A percentile compares a stretch with the other conserved stretches of the same genome.
Conservation (phyloP, 2,888 invertebrate species). For the Lacanobia oleracea region DNA sequence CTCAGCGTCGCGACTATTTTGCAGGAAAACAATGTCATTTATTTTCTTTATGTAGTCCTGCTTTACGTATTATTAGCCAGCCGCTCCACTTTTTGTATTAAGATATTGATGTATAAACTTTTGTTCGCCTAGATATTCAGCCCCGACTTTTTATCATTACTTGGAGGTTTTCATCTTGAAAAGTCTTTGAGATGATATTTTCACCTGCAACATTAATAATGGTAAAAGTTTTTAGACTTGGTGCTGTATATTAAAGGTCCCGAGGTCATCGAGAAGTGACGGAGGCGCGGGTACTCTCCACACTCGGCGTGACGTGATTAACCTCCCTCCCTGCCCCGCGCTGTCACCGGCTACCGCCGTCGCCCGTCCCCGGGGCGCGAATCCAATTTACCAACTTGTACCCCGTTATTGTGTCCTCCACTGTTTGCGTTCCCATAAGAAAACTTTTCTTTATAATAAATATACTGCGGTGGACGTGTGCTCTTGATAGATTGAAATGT, state of each 20-base stretch:
- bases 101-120: slow-evolving; percentile 41
- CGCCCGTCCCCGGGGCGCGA: slow-evolving; percentile 81
- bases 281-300: slow-evolving; percentile 51
- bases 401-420: slow-evolving; percentile 81
- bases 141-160: slow-evolving; percentile 22
- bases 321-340: slow-evolving; percentile 44
- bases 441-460: slow-evolving; percentile 77
- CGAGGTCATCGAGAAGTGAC: slow-evolving; percentile 49
- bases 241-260: slow-evolving; percentile 30
- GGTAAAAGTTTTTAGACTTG: slow-evolving; percentile 27
- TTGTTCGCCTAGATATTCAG: slow-evolving; percentile 18
- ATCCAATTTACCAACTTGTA: slow-evolving; percentile 87
- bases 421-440: slow-evolving; percentile 75
- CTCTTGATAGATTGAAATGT: slow-evolving; percentile 54
- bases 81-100: slow-evolving; percentile 36
- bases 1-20: slow-evolving; percentile 49
- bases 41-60: slow-evolving; percentile 49
- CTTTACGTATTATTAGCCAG: slow-evolving; percentile 42
- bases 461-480: slow-evolving; percentile 67
- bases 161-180: slow-evolving; percentile 38
- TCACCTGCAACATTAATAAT: slow-evolving; percentile 26
- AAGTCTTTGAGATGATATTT: slow-evolving; percentile 20
- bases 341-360: slow-evolving; percentile 65
- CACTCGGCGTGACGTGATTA: slow-evolving; percentile 69
- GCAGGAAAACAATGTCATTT: slow-evolving; percentile 50